Base-by-base conservation (phyloP, 1,140 invertebrate species). In the Palaemon carinicauda region DNA sequence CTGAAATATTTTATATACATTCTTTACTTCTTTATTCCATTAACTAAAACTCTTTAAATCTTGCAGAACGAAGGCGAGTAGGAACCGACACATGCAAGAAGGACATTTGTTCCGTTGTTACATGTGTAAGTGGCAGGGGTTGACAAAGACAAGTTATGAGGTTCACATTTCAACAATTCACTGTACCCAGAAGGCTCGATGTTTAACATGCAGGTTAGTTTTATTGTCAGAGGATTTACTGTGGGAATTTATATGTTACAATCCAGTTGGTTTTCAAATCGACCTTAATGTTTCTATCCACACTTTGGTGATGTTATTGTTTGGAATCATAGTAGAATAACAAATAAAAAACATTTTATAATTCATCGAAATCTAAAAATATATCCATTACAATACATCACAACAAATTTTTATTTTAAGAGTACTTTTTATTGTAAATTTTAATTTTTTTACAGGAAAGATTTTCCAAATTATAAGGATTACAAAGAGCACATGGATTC, bases 81-180 rank as follows among this genome's bases (percentile, higher is more conserved):
- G 83, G n/a, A 60, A 86, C 56, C 83, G 77, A 17, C 83, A 86
- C 65, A 53, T 80, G 60, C 21, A 86, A 27, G 83, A 86, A 33
- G 83, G 77, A 4, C 83, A 86, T 21, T 24, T 53, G 29, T 86
- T 86, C 51, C 80, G 60, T 7, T 86, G 83, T 73, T 86, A 86
- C 19, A 31, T 86, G 27, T 86, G 83, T 73, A 65, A 77, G 24
- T 86, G 83, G 83, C 56, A 79, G 33, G 83, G 83, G 24, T 53
- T 33, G 31, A 86, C 51, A 41, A 86, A 86, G 65, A 80, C 77
- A 60, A 86, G 80, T 41, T 86, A 86, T 79, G 83, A 86, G 77
- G 14, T 71, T 21, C 83, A 86, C 65, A 74, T 86, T 19, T 80
- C 83, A 21, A 80, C 77, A 15, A 77, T 86, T 29, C 83, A 86